phyloP scores from a whole-genome alignment of 2,797 vertebrate genomes.

The Chaunax sp. region DNA sequence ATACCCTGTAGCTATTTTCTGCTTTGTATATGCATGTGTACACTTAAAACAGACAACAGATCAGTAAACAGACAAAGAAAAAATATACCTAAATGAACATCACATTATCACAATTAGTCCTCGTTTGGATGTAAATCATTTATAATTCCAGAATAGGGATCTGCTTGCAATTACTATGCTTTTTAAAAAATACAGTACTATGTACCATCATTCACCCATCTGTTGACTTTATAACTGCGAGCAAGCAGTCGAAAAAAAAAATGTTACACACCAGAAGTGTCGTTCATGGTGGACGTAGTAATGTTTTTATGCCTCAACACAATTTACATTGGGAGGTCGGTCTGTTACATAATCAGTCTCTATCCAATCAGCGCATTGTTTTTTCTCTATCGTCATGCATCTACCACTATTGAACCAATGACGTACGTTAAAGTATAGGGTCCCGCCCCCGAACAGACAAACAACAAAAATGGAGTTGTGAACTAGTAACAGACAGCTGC shows the following conservation, averaged over 20 bases:
- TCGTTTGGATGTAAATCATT: not conserved
- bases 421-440: not conserved
- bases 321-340: not conserved
- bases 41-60: too few species aligned
- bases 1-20: too few species aligned
- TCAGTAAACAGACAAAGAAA: too few species aligned
- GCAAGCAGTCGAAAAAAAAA: too few species aligned
- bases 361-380: slow-evolving; percentile 42
- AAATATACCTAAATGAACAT: too few species aligned
- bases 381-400: fast-evolving
- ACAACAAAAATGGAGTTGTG: slow-evolving; percentile 74
- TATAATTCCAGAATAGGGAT: too few species aligned
- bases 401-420: slow-evolving; percentile 48
- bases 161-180: not conserved
- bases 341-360: slow-evolving; percentile 28
- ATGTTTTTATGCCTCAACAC: slow-evolving; percentile 36
- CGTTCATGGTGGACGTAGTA: too few species aligned
- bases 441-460: slow-evolving; percentile 43
- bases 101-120: not conserved
- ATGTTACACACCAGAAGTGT: too few species aligned
- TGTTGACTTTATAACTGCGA: too few species aligned
- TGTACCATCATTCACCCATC: not conserved
- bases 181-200: too few species aligned
- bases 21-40: too few species aligned
- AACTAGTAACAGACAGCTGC: slow-evolving; percentile 42